Percentiles rank a stretch among this genome's conserved stretches.
phyloP scores from a whole-genome alignment of 2,888 invertebrate species.

The Phymatocera aterrima region DNA sequence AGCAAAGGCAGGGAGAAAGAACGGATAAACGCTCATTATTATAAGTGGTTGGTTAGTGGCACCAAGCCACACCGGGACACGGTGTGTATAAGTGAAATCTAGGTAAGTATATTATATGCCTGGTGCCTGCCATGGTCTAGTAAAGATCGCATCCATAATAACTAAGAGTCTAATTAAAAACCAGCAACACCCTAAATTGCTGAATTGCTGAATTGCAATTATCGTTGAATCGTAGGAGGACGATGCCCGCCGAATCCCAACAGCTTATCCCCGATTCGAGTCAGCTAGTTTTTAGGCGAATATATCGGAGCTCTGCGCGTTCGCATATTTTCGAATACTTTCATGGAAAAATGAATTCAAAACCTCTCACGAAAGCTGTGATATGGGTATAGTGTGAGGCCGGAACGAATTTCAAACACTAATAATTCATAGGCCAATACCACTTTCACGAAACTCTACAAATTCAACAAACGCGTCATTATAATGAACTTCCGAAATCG shows the following conservation, averaged over 20 bases:
- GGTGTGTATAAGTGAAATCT: slow-evolving; percentile 71
- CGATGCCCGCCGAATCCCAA: slow-evolving; percentile 36
- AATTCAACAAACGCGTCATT: background rate
- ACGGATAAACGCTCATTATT: slow-evolving; percentile 52
- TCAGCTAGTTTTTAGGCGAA: slow-evolving; percentile 36
- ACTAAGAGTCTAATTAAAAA: slow-evolving; percentile 65
- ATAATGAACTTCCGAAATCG: too few species aligned
- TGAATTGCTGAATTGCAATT: slow-evolving; percentile 36
- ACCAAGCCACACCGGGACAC: slow-evolving; percentile 34
- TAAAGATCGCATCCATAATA: slow-evolving; percentile 71
- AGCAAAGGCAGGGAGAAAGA: slow-evolving; percentile 52
- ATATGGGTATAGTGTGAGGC: background rate
- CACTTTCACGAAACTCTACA: background rate
- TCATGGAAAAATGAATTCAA: too few species aligned
- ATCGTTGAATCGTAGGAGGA: slow-evolving; percentile 13
- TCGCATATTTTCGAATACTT: slow-evolving; percentile 28
- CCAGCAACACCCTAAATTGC: slow-evolving; percentile 55
- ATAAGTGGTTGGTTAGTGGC: slow-evolving; percentile 49
- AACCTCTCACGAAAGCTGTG: slow-evolving; percentile 26
- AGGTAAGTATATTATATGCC: slow-evolving; percentile 75
- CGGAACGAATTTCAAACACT: background rate
- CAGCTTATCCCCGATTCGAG: slow-evolving; percentile 38
- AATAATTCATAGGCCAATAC: slow-evolving; percentile 3
- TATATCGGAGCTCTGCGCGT: background rate
- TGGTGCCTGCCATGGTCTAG: slow-evolving; percentile 72